A percentile compares a stretch with the other conserved stretches of the same genome.
Evolutionary conservation across 2,797 vertebrate species (phyloP).

Genomic region (Micrastur ruficollis): DNA sequence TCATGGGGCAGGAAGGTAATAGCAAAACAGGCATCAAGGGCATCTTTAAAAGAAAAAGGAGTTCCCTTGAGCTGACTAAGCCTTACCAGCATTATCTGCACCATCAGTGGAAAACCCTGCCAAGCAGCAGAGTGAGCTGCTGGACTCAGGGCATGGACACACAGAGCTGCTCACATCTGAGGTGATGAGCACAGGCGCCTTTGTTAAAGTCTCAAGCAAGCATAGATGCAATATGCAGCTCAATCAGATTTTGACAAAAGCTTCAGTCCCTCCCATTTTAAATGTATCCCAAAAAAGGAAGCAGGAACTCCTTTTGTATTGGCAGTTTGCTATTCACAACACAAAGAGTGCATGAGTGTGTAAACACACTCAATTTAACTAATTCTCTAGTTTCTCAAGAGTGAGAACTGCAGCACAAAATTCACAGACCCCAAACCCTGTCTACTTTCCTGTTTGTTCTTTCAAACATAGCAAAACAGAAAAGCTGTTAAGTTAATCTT

Average conservation of each 20-base stretch:
- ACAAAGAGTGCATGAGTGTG: rapidly evolving
- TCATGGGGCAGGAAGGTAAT: rapidly evolving
- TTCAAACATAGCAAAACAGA: background rate
- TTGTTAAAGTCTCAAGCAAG: background rate
- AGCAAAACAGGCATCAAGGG: background rate
- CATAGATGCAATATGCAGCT: background rate
- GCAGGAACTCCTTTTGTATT: background rate
- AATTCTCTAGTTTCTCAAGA: background rate
- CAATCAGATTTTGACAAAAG: background rate
- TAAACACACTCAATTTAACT: background rate
- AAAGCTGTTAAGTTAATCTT: background rate
- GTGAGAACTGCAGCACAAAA: background rate
- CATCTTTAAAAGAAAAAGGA: background rate
- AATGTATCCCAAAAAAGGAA: background rate
- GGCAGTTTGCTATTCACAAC: background rate
- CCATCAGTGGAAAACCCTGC: background rate
- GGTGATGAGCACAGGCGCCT: rapidly evolving
- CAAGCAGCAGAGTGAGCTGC: background rate
- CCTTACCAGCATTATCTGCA: background rate
- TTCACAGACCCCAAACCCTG: background rate
- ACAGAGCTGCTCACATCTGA: background rate
- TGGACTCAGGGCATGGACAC: rapidly evolving
- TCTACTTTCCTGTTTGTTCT: background rate
- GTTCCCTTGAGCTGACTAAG: background rate
- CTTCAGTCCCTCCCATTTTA: background rate